These are phyloP conservation scores for Eueides isabella DNA, from an alignment of 1,140 invertebrate species.

Conservation along the genomic window DNA sequence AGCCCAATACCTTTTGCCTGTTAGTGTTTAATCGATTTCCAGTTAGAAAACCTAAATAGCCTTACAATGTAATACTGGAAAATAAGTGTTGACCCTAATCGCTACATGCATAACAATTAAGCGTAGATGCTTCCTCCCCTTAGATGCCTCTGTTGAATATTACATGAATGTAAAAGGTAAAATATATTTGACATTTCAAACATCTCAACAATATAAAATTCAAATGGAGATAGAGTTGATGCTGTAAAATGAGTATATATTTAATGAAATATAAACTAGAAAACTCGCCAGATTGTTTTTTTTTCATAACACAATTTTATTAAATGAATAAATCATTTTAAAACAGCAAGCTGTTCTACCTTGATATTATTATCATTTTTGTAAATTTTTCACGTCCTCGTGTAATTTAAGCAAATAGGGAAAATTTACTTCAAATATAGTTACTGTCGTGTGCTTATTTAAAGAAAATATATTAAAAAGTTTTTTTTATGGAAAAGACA, in stretches of 20 bases:
- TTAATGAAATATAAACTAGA: neutral
- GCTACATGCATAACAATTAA: slow-evolving; percentile 23
- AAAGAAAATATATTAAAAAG: too few species aligned
- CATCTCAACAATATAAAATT: slow-evolving; percentile 19
- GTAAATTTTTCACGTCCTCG: neutral
- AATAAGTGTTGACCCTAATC: slow-evolving; percentile 25
- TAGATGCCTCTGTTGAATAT: slow-evolving; percentile 16
- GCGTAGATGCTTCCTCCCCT: slow-evolving; percentile 1
- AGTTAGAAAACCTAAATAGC: slow-evolving; percentile 10
- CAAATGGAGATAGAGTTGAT: neutral
- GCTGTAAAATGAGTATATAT: slow-evolving; percentile 15
- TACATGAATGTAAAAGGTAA: slow-evolving; percentile 18
- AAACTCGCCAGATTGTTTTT: neutral
- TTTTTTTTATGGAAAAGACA: too few species aligned
- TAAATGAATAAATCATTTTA: neutral
- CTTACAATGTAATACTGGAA: slow-evolving; percentile 13
- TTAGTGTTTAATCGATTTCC: neutral
- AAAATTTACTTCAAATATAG: too few species aligned
- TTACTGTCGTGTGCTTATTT: too few species aligned
- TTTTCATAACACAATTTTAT: neutral
- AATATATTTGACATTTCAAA: slow-evolving; percentile 16
- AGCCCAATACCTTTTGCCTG: neutral
- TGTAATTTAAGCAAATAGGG: too few species aligned
- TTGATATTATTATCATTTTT: neutral
- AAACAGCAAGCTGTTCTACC: neutral